phyloP scores from a whole-genome alignment of 1,140 invertebrate species.

The Chionoecetes opilio region DNA sequence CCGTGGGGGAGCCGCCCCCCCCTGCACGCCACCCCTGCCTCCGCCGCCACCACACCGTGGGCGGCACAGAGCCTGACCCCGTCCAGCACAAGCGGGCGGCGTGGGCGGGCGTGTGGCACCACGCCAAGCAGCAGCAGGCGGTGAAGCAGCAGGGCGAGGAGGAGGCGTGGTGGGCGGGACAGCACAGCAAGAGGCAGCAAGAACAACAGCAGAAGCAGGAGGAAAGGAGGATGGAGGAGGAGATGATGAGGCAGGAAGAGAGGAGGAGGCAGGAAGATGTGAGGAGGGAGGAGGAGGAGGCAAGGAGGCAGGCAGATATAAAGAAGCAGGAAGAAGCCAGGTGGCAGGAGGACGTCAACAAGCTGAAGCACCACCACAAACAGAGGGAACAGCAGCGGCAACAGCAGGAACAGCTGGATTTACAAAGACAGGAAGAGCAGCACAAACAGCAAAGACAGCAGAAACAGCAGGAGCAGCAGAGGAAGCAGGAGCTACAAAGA shows the following conservation, averaged over 20 bases:
- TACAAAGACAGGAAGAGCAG: conserved; percentile 34
- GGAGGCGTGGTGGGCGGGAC: neutral
- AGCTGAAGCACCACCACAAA: conserved; percentile 12
- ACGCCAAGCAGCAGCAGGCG: conserved; percentile 53
- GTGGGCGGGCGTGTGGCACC: conserved; percentile 66
- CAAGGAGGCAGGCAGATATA: no score
- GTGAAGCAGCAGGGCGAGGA: conserved; percentile 59
- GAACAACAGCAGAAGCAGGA: conserved; percentile 49
- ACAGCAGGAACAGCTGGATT: conserved; percentile 37
- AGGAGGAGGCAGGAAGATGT: conserved; percentile 37
- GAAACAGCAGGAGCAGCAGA: conserved; percentile 51
- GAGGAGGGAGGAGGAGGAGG: neutral
- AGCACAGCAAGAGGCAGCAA: neutral
- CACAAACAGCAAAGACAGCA: conserved; percentile 57
- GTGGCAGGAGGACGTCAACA: conserved; percentile 50
- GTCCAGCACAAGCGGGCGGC: conserved; percentile 41
- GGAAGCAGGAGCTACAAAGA: conserved; percentile 22
- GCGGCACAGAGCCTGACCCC: conserved; percentile 34
- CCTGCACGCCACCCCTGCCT: neutral
- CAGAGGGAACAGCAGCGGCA: conserved; percentile 48
- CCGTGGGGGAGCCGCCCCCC: neutral
- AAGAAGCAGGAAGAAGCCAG: neutral
- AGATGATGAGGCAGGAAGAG: conserved; percentile 47
- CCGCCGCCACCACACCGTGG: conserved; percentile 67
- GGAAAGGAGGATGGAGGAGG: neutral